Evolutionary conservation across 2,888 invertebrate genomes (phyloP).

Genomic region (Mesoligia furuncula): DNA sequence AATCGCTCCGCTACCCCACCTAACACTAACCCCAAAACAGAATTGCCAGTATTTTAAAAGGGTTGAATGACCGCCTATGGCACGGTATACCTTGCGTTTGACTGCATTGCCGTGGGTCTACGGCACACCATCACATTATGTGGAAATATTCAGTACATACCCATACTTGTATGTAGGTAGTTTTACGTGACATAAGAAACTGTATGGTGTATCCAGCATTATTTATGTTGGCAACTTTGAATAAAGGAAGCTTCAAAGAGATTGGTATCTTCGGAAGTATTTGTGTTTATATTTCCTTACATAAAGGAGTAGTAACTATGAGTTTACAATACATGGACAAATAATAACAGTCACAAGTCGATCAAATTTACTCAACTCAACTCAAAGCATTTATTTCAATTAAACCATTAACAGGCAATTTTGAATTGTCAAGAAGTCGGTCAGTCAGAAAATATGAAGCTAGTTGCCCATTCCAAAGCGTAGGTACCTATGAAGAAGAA

Average conservation of each 20-base stretch:
- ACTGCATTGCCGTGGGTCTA: slow-evolving; percentile 85
- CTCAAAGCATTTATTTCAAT: too few relatives aligned
- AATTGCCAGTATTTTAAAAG: slow-evolving; percentile 78
- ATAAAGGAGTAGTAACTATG: neutral
- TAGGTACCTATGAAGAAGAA: too few relatives aligned
- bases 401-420: too few relatives aligned
- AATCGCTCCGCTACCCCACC: slow-evolving; percentile 56
- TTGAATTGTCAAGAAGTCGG: too few relatives aligned
- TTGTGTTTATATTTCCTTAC: neutral
- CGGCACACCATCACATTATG: slow-evolving; percentile 47
- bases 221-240: slow-evolving; percentile 4
- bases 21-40: slow-evolving; percentile 49
- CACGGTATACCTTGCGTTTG: slow-evolving; percentile 85
- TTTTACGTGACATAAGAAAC: neutral
- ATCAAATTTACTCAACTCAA: too few relatives aligned
- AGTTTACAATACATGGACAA: neutral
- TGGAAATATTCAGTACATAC: slow-evolving; percentile 43
- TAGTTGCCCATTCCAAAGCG: too few relatives aligned
- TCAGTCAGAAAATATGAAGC: too few relatives aligned
- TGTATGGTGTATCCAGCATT: neutral
- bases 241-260: neutral
- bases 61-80: slow-evolving; percentile 81
- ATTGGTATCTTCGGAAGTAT: neutral
- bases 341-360: neutral
- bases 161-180: neutral